Base-by-base conservation (phyloP, 2,113 vertebrate species). In the Nesospiza acunhae region DNA sequence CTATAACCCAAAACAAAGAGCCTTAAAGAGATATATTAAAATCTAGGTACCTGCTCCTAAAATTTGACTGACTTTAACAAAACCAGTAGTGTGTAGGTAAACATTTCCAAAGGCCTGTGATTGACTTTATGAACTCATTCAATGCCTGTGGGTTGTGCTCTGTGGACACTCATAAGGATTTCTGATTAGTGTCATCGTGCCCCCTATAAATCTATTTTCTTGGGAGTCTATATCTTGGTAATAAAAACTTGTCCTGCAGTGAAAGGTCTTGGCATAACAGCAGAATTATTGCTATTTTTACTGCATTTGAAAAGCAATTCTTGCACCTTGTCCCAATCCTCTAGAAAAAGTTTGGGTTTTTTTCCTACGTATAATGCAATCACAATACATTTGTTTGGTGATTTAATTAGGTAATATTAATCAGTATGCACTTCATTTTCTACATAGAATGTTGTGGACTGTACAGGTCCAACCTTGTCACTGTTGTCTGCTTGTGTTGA, bases 161-260 rank as follows among this genome's bases (percentile, higher is more conserved):
- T 69, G 8, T 52, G 35, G 50, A 55, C 15, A 37, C 55, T 55
- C 33, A 35, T 80, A 80, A 86, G 70, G 59, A 67, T 74, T 94
- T 91, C 68, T 93, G 63, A 88, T 88, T 73, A 86, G 78, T 76
- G 79, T 88, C 46, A 91, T 39, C 1, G 2, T 81, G 22, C 10
- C 21, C 55, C 31, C 46, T 88, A 77, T 88, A 93, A 95, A 91
- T 95, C 84, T 80, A 16, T 46, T 80, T 86, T 74, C 55, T 67
- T 1, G 0, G 33, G 50, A 74, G 68, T 86, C 89, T 86, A 44
- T 83, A 63, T 88, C 59, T 70, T 59, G 44, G 21, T 74, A 77
- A 63, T 93, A 88, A 91, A 89, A 88, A 52, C 70, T 87, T 83
- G 42, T 80, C 52, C 63, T 95, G 30, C 50, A 74, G 35, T 88